Evolutionary conservation across 1,140 invertebrate genomes (phyloP).

Genomic region (Liolophura sinensis): DNA sequence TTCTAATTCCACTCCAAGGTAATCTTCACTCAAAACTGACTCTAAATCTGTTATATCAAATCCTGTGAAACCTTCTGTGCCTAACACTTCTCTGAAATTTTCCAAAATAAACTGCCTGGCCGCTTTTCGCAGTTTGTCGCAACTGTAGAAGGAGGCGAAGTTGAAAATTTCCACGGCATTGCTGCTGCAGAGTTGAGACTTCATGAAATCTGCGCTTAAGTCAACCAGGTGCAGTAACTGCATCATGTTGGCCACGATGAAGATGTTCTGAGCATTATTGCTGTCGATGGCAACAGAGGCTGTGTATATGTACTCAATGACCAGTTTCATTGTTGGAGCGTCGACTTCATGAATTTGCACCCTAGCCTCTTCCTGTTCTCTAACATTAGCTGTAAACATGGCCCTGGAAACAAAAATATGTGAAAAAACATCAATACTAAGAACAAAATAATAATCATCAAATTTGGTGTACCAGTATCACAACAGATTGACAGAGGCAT

Average conservation of each 20-base stretch:
- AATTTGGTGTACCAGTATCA: too few species aligned
- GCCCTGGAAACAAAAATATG: constrained; percentile 37
- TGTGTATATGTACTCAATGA: constrained; percentile 42
- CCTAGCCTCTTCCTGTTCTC: constrained; percentile 25
- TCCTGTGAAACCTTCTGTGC: constrained; percentile 19
- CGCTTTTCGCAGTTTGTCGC: constrained; percentile 22
- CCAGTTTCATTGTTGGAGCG: constrained; percentile 15
- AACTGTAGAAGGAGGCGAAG: constrained; percentile 34
- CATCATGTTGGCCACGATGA: constrained; percentile 41
- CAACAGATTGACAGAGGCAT: too few species aligned
- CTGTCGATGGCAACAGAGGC: constrained; percentile 32
- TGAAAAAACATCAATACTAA: too few species aligned
- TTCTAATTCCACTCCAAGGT: constrained; percentile 40
- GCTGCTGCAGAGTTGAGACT: constrained; percentile 19
- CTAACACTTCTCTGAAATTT: constrained; percentile 34
- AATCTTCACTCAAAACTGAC: constrained; percentile 34
- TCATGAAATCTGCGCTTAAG: constrained; percentile 36
- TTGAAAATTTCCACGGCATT: constrained; percentile 41
- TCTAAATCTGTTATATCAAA: constrained; percentile 20
- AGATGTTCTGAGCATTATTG: constrained; percentile 41
- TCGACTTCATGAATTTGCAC: constrained; percentile 32
- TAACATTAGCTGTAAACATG: constrained; percentile 43
- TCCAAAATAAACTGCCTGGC: constrained; percentile 35
- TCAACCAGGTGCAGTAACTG: constrained; percentile 33
- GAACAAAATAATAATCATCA: too few species aligned